Evolutionary conservation across 2,888 invertebrate species (phyloP), one percentile per base, ranked within the genome.

Genomic region (Athalia circularis): DNA sequence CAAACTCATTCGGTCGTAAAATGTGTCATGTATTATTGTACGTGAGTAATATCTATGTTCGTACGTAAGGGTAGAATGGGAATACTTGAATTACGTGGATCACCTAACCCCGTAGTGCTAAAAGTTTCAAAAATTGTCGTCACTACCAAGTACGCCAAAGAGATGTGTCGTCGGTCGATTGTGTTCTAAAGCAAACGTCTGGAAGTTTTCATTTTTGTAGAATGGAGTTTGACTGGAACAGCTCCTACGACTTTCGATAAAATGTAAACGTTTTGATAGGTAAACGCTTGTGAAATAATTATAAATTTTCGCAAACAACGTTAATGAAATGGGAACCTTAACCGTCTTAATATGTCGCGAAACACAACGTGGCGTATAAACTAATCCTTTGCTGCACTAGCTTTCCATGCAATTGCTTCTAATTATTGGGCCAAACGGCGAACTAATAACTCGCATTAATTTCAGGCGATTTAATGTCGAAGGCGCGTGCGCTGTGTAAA

Each of bases 361-460:
- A 62, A 62, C 59, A 64, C 62, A 75, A 48, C 48, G 74, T 29
- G 29, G 29, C 29, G 62, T 62, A 48, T 79, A 76, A 79, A 76
- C 79, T 74, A 65, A 76, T 79, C 61, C 76, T 76, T 54, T 65
- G 79, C 79, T 79, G 79, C 79, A 79, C 82, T 85, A 86, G 85
- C 88, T 89, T 90, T 89, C 89, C 88, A 82, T 87, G 85, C 90
- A 89, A 90, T 90, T 89, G 88, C 88, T 84, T 83, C 88, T 90
- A 89, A 89, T 90, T 89, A 88, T 89, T 87, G 83, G 85, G 86
- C 85, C 87, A 86, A 88, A 89, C 85, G 86, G 85, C 86, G 85
- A 88, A 89, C 89, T 89, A 89, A 90, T 90, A 89, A 90, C 89
- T 90, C 89, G 88, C 86, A 87, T 90, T 90, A 89, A 89, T 88